These are phyloP conservation scores for Arge pagana DNA, from an alignment of 2,888 invertebrate genomes.

Conservation along the genomic window DNA sequence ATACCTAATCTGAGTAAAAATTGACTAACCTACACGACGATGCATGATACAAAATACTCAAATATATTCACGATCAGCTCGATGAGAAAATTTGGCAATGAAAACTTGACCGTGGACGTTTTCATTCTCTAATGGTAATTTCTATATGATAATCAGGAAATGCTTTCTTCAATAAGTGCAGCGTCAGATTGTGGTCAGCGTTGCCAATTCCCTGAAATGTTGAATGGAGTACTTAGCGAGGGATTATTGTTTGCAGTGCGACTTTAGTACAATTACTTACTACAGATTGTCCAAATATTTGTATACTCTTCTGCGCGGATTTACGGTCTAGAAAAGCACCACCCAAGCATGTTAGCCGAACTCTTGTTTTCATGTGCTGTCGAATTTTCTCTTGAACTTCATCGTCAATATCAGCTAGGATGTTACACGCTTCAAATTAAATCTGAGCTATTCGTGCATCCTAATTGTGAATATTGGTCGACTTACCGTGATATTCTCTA, in stretches of 20 bases:
- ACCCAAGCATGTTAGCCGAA: conserved; percentile 83
- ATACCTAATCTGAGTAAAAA: too few relatives aligned
- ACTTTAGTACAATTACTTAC: conserved; percentile 52
- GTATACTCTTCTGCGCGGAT: conserved; percentile 73
- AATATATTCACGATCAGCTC: too few relatives aligned
- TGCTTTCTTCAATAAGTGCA: conserved; percentile 72
- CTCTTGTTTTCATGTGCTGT: conserved; percentile 55
- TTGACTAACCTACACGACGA: too few relatives aligned
- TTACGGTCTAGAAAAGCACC: conserved; percentile 92
- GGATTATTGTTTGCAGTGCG: neutral
- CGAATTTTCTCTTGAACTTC: conserved; percentile 58
- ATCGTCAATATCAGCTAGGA: conserved; percentile 80
- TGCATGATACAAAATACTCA: too few relatives aligned
- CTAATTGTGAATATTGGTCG: too few relatives aligned
- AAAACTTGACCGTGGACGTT: too few relatives aligned
- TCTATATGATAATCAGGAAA: conserved; percentile 79
- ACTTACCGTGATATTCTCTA: conserved; percentile 78
- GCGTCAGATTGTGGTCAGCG: conserved; percentile 84
- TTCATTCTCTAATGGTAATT: conserved; percentile 87
- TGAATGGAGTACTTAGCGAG: conserved; percentile 19
- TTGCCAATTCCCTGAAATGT: conserved; percentile 78
- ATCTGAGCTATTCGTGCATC: too few relatives aligned
- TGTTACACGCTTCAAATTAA: too few relatives aligned
- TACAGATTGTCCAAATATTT: conserved; percentile 93
- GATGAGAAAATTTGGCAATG: too few relatives aligned